These are phyloP conservation scores for Sisor rabdophorus DNA, from an alignment of 2,113 vertebrate species.

Conservation along the genomic window DNA sequence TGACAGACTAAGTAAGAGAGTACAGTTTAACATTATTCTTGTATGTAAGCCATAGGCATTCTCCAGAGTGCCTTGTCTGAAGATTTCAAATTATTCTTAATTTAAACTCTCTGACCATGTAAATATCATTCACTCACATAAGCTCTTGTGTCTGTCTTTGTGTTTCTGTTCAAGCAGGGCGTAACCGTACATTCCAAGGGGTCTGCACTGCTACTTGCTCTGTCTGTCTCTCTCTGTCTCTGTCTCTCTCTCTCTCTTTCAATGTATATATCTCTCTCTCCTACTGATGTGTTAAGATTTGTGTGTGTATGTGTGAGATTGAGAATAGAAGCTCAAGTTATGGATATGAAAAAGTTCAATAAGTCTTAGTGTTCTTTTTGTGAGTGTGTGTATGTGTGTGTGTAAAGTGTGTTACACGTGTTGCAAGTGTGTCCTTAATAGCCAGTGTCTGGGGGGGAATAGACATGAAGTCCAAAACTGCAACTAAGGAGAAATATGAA, in stretches of 20 bases:
- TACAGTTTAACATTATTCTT: background rate
- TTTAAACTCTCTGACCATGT: constrained; percentile 46
- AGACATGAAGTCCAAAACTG: constrained; percentile 50
- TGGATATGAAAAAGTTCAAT: constrained; percentile 65
- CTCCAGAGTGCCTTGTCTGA: background rate
- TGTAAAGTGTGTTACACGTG: background rate
- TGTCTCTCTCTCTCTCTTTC: constrained; percentile 20
- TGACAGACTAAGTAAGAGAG: background rate
- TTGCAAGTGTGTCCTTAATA: constrained; percentile 3
- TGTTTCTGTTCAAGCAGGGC: constrained; percentile 47
- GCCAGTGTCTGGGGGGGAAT: background rate
- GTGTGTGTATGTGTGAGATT: constrained; percentile 42
- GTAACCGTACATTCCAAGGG: constrained; percentile 44
- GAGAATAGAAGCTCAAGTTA: constrained; percentile 53
- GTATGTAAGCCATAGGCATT: constrained; percentile 10
- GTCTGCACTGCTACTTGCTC: constrained; percentile 29
- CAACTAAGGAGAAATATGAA: constrained; percentile 61
- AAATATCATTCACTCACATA: constrained; percentile 48
- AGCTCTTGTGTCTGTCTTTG: constrained; percentile 24
- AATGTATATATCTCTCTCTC: constrained; percentile 42
- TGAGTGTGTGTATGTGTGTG: constrained; percentile 5
- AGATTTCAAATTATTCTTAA: constrained; percentile 48
- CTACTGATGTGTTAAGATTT: constrained; percentile 60
- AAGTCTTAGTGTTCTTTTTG: constrained; percentile 53
- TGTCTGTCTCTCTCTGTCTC: constrained; percentile 5